Evolutionary conservation across 2,113 vertebrate genomes (phyloP).

Genomic region (Craseonycteris thonglongyai): DNA sequence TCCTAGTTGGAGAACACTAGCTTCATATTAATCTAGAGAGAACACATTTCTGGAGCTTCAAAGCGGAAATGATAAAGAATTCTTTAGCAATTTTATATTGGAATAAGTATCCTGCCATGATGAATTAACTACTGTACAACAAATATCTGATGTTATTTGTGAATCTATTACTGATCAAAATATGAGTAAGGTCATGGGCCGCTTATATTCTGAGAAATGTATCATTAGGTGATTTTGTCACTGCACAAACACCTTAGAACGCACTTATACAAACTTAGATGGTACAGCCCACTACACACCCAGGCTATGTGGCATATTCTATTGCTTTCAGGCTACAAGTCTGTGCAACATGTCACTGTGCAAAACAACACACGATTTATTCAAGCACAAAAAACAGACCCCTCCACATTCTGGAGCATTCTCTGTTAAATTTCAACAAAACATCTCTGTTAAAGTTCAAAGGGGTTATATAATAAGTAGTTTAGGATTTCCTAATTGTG

Average conservation of each 20-base stretch:
- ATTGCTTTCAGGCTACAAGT: too few species aligned
- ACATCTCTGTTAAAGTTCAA: not conserved
- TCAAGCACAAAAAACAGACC: not conserved
- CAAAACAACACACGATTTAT: too few species aligned
- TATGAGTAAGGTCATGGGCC: not conserved
- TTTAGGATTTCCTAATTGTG: not conserved
- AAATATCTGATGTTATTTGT: not conserved
- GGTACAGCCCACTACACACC: not conserved
- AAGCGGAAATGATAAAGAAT: not conserved
- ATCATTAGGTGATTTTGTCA: not conserved
- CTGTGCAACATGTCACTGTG: too few species aligned
- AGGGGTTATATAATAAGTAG: not conserved
- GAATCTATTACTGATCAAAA: not conserved
- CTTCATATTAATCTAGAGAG: not conserved
- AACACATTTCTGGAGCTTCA: not conserved
- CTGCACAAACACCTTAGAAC: not conserved
- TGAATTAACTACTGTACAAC: not conserved
- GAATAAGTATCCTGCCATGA: not conserved
- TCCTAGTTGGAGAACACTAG: not conserved
- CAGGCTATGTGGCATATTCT: not conserved
- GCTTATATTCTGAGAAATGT: not conserved
- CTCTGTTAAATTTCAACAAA: not conserved
- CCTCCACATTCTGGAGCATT: not conserved
- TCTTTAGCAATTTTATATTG: not conserved
- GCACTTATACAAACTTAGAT: not conserved